Base-by-base conservation (phyloP, 1,140 invertebrate genomes). In the Apis florea region DNA sequence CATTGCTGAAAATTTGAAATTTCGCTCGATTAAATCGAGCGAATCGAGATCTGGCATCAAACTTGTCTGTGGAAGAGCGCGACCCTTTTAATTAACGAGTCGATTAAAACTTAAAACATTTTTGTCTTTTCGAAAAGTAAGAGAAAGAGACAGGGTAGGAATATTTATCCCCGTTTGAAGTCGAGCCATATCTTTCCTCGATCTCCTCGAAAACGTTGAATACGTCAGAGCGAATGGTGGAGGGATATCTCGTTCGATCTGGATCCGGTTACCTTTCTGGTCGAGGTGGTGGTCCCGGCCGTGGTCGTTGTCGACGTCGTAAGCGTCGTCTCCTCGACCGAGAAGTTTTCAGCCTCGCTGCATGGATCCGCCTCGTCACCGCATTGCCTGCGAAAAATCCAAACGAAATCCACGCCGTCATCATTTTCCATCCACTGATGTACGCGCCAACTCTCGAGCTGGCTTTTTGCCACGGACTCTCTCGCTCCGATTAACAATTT, bases 331-430 rank as follows among this genome's bases (percentile, higher is more conserved):
- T 93, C 93, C 12, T 93, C 92, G 9, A 91, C 86, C 19, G 91
- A 92, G 75, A 90, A 92, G 53, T 87, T 93, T 74, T 93, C 93
- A 9, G 90, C 86, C 66, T 93, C 92, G 83, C 93, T 93, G 75
- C 90, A 92, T 1, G 91, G 90, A 74, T 93, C 92, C 26, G 82
- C 88, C 72, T 93, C 93, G 81, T 93, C 92, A 1, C 79, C 79
- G 77, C 91, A 92, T 92, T 93, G 92, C 64, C 92, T 92, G 74
- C 49, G 71, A 80, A 78, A 87, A 56, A 83, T 68, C 59, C 31
- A 49, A 58, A 64, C 26, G 24, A n/a, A 82, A 86, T 40, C 31
- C 12, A 58, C 66, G 21, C 19, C 40, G 64, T 82, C 12, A 13
- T 31, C 9, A n/a, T 78, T 61, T 56, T n/a, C 49, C 13, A 49